Conservation (phyloP, 2,113 vertebrate genomes). For the Gobio gobio region DNA sequence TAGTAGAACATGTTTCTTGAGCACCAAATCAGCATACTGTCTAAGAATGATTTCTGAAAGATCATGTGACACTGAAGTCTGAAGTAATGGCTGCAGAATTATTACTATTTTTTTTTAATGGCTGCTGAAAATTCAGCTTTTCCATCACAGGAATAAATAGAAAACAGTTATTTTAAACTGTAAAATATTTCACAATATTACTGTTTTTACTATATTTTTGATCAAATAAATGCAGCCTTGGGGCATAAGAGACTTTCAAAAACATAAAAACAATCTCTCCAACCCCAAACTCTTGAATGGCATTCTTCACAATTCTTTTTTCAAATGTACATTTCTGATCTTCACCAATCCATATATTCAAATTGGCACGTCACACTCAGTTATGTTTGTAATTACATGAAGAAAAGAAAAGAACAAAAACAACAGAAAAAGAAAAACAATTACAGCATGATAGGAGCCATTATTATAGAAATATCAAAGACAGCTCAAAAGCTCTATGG, state of each 20-base stretch:
- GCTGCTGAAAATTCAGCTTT: background rate
- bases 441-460: background rate
- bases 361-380: background rate
- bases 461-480: background rate
- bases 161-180: too few relatives aligned
- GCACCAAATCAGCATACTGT: background rate
- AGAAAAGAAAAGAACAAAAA: background rate
- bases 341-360: background rate
- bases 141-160: background rate
- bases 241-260: too few relatives aligned
- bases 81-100: background rate
- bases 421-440: background rate
- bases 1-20: too few relatives aligned
- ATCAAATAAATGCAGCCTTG: too few relatives aligned
- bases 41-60: background rate
- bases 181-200: too few relatives aligned
- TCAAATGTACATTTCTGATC: too few relatives aligned
- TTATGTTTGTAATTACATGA: background rate
- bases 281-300: too few relatives aligned
- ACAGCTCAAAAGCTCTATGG: slow-evolving; percentile 18
- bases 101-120: too few relatives aligned
- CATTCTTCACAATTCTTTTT: too few relatives aligned
- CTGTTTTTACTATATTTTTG: too few relatives aligned
- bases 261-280: too few relatives aligned
- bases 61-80: background rate